Evolutionary conservation across 1,140 invertebrate genomes (phyloP), one percentile per base, ranked within the genome.

Genomic region (Drosophila watanabei): DNA sequence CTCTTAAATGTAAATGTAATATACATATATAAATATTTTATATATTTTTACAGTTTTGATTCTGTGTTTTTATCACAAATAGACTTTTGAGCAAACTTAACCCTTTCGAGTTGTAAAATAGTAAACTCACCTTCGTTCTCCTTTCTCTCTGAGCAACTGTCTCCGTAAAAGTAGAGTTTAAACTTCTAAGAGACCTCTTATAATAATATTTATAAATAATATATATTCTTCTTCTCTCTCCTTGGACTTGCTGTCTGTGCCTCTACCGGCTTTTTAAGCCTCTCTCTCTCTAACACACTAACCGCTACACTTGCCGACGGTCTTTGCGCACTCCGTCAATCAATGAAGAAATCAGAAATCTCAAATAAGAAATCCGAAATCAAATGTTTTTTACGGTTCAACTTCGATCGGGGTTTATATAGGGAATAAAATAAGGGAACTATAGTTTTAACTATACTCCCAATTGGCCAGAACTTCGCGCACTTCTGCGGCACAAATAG

Each of bases 251-350:
- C 7, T 65, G 66, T 52, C 46, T 52, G 9, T 30, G 9, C 33
- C 46, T 35, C 30, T 37, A 49, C 45, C 9, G 69, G 37, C 46
- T 13, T 45, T 43, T 5, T 33, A n/a, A 32, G 46, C 32, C 37
- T 20, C 48, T 49, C 4, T 30, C 35, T 24, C 6, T 20, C 3
- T 35, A 33, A 28, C 20, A 46, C 59, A 69, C 28, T 24, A 66
- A 28, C 66, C 39, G 41, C 6, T 41, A 56, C 78, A 78, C 61
- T 88, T 88, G 85, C 84, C 84, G 84, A 78, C 84, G 84, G 84
- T 66, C 85, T 89, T 73, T 75, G 49, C 28, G 52, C 54, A 75
- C 65, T 63, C n/a, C 48, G 51, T 56, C 60, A 62, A 62, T 68
- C 56, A 62, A 43, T 37, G 28, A 51, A 10, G 32, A 63, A 63